Percentiles rank a stretch among this genome's conserved stretches.
These are phyloP conservation scores for Anoncus sp. DNA, from an alignment of 2,888 invertebrate genomes.

Conservation along the genomic window DNA sequence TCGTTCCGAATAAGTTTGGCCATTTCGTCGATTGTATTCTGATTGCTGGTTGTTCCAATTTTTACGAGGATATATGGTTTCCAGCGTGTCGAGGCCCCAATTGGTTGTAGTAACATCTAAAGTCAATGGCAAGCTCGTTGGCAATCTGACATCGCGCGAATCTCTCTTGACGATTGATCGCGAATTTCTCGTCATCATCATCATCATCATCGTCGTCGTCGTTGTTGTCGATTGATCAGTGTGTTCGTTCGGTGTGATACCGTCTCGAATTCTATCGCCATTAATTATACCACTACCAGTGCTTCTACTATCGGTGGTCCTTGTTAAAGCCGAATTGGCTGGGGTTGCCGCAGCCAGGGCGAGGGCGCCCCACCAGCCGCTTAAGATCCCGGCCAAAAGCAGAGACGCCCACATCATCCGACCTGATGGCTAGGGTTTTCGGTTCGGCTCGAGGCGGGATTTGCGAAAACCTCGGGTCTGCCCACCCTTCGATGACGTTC, in stretches of 20 bases:
- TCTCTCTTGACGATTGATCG: slow-evolving; percentile 39
- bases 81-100: slow-evolving; percentile 3
- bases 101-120: slow-evolving; percentile 28
- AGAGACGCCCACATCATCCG: slow-evolving; percentile 82
- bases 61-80: slow-evolving; percentile 24
- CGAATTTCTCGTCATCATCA: slow-evolving; percentile 41
- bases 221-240: slow-evolving; percentile 24
- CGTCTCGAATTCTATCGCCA: slow-evolving; percentile 24
- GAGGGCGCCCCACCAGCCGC: slow-evolving; percentile 81
- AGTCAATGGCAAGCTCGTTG: slow-evolving; percentile 33
- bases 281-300: slow-evolving; percentile 45
- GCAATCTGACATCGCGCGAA: slow-evolving; percentile 2
- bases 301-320: slow-evolving; percentile 41
- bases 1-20: slow-evolving; percentile 7
- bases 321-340: slow-evolving; percentile 69
- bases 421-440: slow-evolving; percentile 68
- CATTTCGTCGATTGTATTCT: background rate
- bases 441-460: slow-evolving; percentile 58
- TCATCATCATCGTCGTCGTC: slow-evolving; percentile 44
- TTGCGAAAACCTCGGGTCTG: slow-evolving; percentile 71
- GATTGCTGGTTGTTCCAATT: slow-evolving; percentile 31
- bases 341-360: slow-evolving; percentile 78
- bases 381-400: slow-evolving; percentile 81
- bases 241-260: slow-evolving; percentile 25
- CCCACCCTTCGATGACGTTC: slow-evolving; percentile 33